Evolutionary conservation across 2,888 invertebrate genomes (phyloP).

Genomic region (Drosophila anomelani): DNA sequence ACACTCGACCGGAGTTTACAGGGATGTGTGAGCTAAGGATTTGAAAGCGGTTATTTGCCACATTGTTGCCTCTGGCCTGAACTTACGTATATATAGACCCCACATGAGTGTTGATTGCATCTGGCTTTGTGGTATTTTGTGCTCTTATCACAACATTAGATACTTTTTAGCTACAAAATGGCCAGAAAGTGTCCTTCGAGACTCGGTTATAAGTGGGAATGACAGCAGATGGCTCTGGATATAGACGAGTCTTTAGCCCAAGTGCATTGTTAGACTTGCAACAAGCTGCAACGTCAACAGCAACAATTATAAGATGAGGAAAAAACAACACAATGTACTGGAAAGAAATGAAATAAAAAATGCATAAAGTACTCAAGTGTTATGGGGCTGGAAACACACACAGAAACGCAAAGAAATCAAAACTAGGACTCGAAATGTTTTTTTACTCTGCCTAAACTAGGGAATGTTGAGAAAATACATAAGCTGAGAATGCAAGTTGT

Average conservation of each 20-base stretch:
- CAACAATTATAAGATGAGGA: slow-evolving; percentile 57
- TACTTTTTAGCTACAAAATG: slow-evolving; percentile 65
- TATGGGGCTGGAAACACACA: slow-evolving; percentile 42
- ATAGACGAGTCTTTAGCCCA: slow-evolving; percentile 53
- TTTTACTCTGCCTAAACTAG: slow-evolving; percentile 2
- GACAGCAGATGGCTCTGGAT: slow-evolving; percentile 33
- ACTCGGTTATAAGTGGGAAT: slow-evolving; percentile 1
- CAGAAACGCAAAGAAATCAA: slow-evolving; percentile 35
- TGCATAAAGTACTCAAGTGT: slow-evolving; percentile 71
- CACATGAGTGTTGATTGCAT: slow-evolving; percentile 42
- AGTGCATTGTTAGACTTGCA: slow-evolving; percentile 78
- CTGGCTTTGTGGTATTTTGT: slow-evolving; percentile 56
- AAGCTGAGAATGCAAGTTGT: neutral
- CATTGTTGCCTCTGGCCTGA: slow-evolving; percentile 64
- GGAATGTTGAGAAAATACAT: neutral
- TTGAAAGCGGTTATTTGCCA: slow-evolving; percentile 72
- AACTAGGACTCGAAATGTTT: slow-evolving; percentile 4
- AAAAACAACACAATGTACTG: slow-evolving; percentile 45
- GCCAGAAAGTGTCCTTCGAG: slow-evolving; percentile 36
- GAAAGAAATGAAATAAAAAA: slow-evolving; percentile 52
- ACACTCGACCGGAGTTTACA: slow-evolving; percentile 66
- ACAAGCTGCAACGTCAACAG: slow-evolving; percentile 60
- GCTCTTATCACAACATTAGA: slow-evolving; percentile 57
- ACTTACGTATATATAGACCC: slow-evolving; percentile 14
- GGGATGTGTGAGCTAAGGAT: slow-evolving; percentile 27